Percentiles rank a stretch among this genome's conserved stretches.
Conservation (phyloP, 2,113 vertebrate species). For the Panthera leo region DNA sequence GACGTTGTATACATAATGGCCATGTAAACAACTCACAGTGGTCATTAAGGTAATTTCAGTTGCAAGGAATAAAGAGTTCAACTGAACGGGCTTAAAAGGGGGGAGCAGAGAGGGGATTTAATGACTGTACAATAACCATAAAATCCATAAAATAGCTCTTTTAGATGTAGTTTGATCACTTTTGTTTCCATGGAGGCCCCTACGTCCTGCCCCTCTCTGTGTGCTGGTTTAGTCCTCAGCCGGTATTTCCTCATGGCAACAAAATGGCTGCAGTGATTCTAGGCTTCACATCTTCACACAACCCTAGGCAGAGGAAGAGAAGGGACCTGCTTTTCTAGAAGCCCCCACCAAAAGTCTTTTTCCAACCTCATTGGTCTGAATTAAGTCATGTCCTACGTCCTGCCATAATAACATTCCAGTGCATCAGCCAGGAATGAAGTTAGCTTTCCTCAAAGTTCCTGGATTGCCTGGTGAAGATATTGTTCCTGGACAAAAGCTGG, state of each 20-base stretch:
- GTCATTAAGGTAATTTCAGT: background rate
- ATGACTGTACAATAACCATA: background rate
- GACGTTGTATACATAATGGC: background rate
- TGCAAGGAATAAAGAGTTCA: conserved; percentile 1
- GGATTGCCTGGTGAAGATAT: background rate
- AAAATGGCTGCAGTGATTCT: background rate
- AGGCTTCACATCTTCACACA: background rate
- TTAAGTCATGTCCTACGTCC: background rate
- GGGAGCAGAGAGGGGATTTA: background rate
- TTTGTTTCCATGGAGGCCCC: background rate
- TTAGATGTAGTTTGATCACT: background rate
- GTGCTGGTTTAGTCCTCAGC: background rate
- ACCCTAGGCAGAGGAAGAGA: background rate
- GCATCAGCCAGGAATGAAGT: background rate
- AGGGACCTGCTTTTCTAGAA: background rate
- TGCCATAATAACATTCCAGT: background rate
- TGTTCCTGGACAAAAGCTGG: background rate
- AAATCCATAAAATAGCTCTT: background rate
- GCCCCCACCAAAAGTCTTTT: background rate
- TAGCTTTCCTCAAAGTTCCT: background rate
- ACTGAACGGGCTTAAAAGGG: background rate
- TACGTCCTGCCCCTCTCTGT: background rate
- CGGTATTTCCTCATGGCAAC: background rate
- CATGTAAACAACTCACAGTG: background rate
- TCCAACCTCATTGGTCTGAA: background rate